Conservation (phyloP, 2,888 invertebrate species). For the Epiblema foenella region DNA sequence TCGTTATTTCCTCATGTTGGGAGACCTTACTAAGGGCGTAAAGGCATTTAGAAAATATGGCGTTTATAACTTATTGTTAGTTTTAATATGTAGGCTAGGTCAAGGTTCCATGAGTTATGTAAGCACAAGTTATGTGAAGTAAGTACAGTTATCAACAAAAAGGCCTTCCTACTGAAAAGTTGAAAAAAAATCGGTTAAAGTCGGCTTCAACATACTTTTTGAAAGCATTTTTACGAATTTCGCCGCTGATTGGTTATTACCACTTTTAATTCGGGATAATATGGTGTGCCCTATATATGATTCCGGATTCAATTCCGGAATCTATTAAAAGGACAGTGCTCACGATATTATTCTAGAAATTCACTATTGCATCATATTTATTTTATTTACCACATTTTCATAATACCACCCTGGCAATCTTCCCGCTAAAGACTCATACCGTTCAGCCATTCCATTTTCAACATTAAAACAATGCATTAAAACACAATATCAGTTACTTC, state of each 20-base stretch:
- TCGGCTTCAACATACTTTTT: no score
- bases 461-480: not conserved
- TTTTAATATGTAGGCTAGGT: slow-evolving; percentile 9
- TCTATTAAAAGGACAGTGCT: slow-evolving; percentile 5
- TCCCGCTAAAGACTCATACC: slow-evolving; percentile 18
- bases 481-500: not conserved
- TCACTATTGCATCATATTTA: slow-evolving; percentile 35
- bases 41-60: not conserved
- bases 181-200: no score
- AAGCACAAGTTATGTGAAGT: not conserved
- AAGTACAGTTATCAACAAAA: no score
- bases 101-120: slow-evolving; percentile 18
- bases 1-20: slow-evolving; percentile 25
- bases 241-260: no score
- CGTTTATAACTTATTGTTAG: not conserved
- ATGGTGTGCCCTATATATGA: not conserved
- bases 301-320: slow-evolving; percentile 22
- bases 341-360: slow-evolving; percentile 32
- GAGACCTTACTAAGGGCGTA: not conserved
- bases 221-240: no score
- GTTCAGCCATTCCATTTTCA: not conserved
- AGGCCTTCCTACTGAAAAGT: no score
- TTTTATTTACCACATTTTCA: slow-evolving; percentile 30
- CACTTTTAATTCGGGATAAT: no score
- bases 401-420: slow-evolving; percentile 32